A percentile compares a stretch with the other conserved stretches of the same genome.
These are phyloP conservation scores for Apogon talboti DNA, from an alignment of 2,797 vertebrate genomes.

Conservation along the genomic window DNA sequence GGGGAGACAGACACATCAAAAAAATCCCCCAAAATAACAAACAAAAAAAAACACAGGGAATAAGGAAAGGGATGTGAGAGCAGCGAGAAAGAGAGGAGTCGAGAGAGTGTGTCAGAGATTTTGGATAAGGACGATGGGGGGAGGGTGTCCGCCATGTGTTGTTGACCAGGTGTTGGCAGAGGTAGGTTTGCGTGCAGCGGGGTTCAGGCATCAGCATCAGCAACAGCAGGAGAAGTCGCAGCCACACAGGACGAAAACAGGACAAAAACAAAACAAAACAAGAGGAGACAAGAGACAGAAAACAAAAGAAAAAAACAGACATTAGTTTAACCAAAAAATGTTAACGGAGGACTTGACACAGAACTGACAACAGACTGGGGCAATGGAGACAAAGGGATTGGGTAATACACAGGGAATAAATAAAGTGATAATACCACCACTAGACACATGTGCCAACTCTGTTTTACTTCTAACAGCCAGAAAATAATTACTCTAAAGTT, in stretches of 20 bases:
- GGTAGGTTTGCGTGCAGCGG: conserved; percentile 62
- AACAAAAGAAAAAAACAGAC: conserved; percentile 66
- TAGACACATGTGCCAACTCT: background rate
- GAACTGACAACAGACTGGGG: conserved; percentile 22
- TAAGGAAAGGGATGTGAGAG: no score
- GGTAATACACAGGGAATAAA: conserved; percentile 13
- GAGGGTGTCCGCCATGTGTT: conserved; percentile 56
- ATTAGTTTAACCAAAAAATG: conserved; percentile 75
- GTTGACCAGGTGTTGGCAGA: conserved; percentile 71
- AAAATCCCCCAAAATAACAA: no score
- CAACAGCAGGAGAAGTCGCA: conserved; percentile 48
- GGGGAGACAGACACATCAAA: conserved; percentile 29
- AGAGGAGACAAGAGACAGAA: conserved; percentile 73
- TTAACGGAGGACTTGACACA: conserved; percentile 48
- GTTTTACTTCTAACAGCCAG: no score
- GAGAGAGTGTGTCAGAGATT: conserved; percentile 25
- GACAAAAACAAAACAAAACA: conserved; percentile 24
- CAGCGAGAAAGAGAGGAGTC: conserved; percentile 15
- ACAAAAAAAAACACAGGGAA: no score
- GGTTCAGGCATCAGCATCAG: conserved; percentile 54
- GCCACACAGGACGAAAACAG: conserved; percentile 54
- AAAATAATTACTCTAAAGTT: no score
- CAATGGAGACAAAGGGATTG: conserved; percentile 10
- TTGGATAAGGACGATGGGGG: conserved; percentile 28
- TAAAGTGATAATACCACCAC: background rate